Evolutionary conservation across 2,888 invertebrate species (phyloP), one percentile per base, ranked within the genome.

Genomic region (Didymodactylos carnosus): DNA sequence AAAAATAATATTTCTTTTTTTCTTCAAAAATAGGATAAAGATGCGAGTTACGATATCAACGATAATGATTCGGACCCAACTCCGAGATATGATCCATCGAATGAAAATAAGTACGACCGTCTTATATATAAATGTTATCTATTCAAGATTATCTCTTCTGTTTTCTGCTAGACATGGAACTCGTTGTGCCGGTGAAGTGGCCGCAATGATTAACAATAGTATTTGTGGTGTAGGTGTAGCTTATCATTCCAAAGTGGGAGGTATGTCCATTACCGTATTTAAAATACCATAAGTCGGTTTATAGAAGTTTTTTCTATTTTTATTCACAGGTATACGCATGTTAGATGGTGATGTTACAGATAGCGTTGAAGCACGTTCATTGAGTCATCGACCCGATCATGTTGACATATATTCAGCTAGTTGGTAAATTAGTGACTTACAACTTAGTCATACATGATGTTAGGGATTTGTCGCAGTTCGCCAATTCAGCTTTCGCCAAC

Each of bases 161-260:
- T 19, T 27, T 62, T 29, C n/a, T 35, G 29, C 3, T 35, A 62
- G 62, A 35, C 94, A 94, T 81, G 94, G 94, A 2, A 94, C 94
- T 6, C 86, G 91, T 78, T 98, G 98, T 84, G 98, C 98, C 16
- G 98, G 98, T n/a, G 97, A 98, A 86, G 97, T 98, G 0, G 94
- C 98, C n/a, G 95, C 91, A 8, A 89, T 92, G 40, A 97, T 92
- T 5, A 90, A 93, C 82, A 94, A 94, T 83, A 84, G 86, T 70
- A 89, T 89, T 80, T 94, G 94, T 82, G 92, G 92, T 3, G 91
- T 93, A 27, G 94, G 94, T 62, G 88, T 93, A 75, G 92, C 94
- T 8, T 92, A 88, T 84, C 88, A 90, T 77, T 88, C 92, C 0
- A 88, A 86, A 80, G 88, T 94, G 76, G 94, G 93, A 79, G 92